Evolutionary conservation across 1,140 invertebrate genomes (phyloP), one percentile per base, ranked within the genome.

Genomic region (Lepidurus apus): DNA sequence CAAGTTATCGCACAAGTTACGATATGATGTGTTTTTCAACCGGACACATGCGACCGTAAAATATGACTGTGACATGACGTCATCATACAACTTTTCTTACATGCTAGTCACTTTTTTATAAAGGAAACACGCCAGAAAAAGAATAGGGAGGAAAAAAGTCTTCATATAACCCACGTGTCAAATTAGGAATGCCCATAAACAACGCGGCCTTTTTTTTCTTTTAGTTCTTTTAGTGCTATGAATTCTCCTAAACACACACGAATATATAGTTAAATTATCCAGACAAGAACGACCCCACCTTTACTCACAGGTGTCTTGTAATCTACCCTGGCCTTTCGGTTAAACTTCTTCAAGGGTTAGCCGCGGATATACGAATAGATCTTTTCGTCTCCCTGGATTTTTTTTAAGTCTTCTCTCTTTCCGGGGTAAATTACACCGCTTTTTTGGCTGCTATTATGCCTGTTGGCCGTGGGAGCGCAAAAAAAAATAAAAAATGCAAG

Each of bases 121-220:
- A 13, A 21, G n/a, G 17, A 65, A n/a, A n/a, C 21, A 7, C 26
- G 26, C 26, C 26, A 26, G 26, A 26, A 26, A 26, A 26, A 26
- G 26, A 26, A 26, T 26, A 21, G 53, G 17, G 21, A 17, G 53
- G 53, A 65, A 65, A 65, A 65, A 65, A n/a, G 21, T 17, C 8
- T 7, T 65, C 53, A 65, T 65, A 65, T 65, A 7, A 65, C 17
- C 6, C 53, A 65, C 53, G 53, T 65, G 53, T 65, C 53, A 65
- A 65, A 65, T 65, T 21, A 65, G 53, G 53, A 65, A 65, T 65
- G 53, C 53, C 53, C 53, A 65, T 65, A 65, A 65, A 65, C 17
- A n/a, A 65, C 13, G 53, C 13, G 53, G 53, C 53, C 53, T 13
- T 65, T 65, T 7, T 65, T 47, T 47, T 6, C 10, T 17, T 21